Conservation (phyloP, 2,113 vertebrate genomes). For the Heterotis niloticus region DNA sequence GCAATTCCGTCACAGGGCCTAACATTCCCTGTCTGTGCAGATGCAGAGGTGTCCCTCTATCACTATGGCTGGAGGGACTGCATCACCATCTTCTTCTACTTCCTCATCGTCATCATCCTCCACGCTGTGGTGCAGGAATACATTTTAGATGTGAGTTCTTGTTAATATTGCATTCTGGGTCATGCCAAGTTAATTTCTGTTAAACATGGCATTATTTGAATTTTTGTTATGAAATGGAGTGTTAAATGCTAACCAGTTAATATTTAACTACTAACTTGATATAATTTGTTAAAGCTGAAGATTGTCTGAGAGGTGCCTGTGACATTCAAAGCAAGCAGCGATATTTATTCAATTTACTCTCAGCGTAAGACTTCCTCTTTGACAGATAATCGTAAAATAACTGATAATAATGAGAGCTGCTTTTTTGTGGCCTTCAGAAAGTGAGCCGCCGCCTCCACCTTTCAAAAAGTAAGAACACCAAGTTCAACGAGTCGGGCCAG, state of each 20-base stretch:
- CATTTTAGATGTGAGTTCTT: constrained; percentile 81
- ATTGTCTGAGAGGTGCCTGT: no score
- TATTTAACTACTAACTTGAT: no score
- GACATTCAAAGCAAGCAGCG: no score
- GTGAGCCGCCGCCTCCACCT: constrained; percentile 92
- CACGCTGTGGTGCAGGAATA: constrained; percentile 96
- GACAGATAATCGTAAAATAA: no score
- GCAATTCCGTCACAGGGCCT: not conserved
- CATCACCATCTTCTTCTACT: constrained; percentile 88
- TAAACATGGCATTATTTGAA: no score
- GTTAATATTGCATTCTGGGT: not conserved
- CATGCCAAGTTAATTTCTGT: not conserved
- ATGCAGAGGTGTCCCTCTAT: constrained; percentile 83
- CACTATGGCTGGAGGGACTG: constrained; percentile 88
- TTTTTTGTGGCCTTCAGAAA: constrained; percentile 67
- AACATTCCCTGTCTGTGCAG: constrained; percentile 56
- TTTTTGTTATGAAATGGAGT: no score
- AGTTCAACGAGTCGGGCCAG: constrained; percentile 96
- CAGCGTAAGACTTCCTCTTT: no score
- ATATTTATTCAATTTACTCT: no score
- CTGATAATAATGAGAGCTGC: no score
- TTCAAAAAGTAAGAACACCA: constrained; percentile 95
- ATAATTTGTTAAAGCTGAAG: no score
- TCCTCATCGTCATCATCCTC: constrained; percentile 88
- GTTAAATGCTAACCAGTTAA: no score